phyloP scores from a whole-genome alignment of 2,888 invertebrate species.

The Drosophila lacicola region DNA sequence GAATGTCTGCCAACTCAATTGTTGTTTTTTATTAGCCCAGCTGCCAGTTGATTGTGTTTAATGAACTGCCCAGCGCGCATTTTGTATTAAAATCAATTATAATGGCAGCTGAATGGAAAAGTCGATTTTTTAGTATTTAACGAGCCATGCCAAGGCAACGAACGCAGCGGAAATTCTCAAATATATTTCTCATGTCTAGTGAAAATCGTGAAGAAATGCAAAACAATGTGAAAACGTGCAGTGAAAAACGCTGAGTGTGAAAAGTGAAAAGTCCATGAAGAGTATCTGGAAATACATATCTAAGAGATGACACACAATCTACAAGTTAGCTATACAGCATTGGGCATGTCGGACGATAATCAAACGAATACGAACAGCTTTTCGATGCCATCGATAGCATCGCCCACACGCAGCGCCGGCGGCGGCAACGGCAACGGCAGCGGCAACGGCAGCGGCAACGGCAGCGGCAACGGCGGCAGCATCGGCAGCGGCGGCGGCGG shows the following conservation, averaged over 20 bases:
- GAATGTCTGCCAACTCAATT: conserved; percentile 50
- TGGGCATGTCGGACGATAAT: conserved; percentile 85
- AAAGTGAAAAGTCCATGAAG: conserved; percentile 6
- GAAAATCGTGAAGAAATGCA: background rate
- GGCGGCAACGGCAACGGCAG: conserved; percentile 80
- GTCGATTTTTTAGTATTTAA: conserved; percentile 27
- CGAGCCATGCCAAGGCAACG: conserved; percentile 26
- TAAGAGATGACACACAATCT: conserved; percentile 84
- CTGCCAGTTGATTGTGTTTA: conserved; percentile 69
- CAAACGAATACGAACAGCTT: conserved; percentile 78
- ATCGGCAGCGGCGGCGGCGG: background rate
- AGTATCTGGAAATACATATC: conserved; percentile 33
- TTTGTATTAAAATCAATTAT: conserved; percentile 47
- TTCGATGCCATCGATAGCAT: conserved; percentile 82
- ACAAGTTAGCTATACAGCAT: conserved; percentile 85
- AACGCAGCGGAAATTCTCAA: conserved; percentile 11
- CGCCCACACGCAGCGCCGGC: conserved; percentile 64
- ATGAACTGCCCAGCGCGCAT: conserved; percentile 58
- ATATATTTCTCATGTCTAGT: background rate
- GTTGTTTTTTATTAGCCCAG: conserved; percentile 31
- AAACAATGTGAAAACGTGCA: conserved; percentile 23
- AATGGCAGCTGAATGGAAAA: conserved; percentile 4
- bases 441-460: conserved; percentile 66
- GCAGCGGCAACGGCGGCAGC: too few species aligned
- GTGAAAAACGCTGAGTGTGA: conserved; percentile 2